phyloP scores from a whole-genome alignment of 2,113 vertebrate genomes.

The Telmatochromis sp. region DNA sequence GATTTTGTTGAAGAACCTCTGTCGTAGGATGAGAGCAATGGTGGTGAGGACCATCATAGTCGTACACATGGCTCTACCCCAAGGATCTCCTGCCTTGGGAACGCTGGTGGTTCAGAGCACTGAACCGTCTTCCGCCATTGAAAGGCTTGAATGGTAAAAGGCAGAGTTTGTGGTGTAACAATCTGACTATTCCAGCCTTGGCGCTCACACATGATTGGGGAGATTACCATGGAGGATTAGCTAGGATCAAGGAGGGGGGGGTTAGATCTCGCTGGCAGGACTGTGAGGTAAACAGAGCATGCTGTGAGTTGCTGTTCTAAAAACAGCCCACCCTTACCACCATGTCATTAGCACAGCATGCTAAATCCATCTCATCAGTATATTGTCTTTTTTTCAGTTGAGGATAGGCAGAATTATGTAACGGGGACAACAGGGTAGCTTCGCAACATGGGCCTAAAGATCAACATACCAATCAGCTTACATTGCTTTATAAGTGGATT shows the following conservation, averaged over 20 bases:
- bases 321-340: neutral
- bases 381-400: neutral
- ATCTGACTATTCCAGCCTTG: slow-evolving; percentile 51
- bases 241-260: slow-evolving; percentile 47
- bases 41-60: slow-evolving; percentile 18
- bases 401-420: neutral
- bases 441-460: neutral
- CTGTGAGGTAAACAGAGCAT: slow-evolving; percentile 53
- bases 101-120: neutral
- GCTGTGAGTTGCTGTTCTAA: slow-evolving; percentile 37
- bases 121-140: slow-evolving; percentile 11
- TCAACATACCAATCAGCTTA: neutral
- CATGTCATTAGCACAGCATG: neutral
- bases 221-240: slow-evolving; percentile 65
- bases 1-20: slow-evolving; percentile 7
- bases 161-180: slow-evolving; percentile 23
- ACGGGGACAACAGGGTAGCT: neutral
- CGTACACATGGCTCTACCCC: slow-evolving; percentile 62
- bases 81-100: neutral
- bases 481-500: neutral
- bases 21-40: neutral
- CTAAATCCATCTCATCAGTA: neutral
- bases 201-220: slow-evolving; percentile 27
- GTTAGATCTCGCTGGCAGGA: slow-evolving; percentile 22
- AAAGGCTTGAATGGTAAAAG: slow-evolving; percentile 15